phyloP scores from a whole-genome alignment of 2,113 vertebrate species.

The Balaeniceps rex region DNA sequence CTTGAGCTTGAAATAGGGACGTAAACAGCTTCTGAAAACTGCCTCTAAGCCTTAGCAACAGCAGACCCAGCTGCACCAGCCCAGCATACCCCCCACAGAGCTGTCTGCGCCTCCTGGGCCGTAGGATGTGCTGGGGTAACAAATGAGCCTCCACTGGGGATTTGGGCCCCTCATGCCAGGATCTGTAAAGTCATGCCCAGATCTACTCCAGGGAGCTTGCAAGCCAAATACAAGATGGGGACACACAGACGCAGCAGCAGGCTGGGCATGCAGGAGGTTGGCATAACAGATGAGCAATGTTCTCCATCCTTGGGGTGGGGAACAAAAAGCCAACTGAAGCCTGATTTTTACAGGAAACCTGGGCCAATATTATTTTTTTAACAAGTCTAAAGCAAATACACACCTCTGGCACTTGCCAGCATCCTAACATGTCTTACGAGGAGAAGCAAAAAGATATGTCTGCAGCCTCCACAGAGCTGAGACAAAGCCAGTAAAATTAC shows the following conservation, averaged over 20 bases:
- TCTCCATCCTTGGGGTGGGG: not conserved
- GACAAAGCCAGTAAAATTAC: not conserved
- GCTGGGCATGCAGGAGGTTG: not conserved
- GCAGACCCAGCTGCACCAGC: not conserved
- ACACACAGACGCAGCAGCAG: not conserved
- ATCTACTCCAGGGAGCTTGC: not conserved
- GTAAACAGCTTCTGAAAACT: not conserved
- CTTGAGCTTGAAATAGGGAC: not conserved
- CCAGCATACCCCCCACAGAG: not conserved
- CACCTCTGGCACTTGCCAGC: not conserved
- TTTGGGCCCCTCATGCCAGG: not conserved
- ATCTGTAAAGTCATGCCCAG: not conserved
- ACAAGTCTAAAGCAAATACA: not conserved
- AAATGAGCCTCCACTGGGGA: not conserved
- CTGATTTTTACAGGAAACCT: not conserved
- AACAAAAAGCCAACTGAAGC: not conserved
- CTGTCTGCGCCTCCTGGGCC: not conserved
- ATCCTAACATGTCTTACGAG: not conserved
- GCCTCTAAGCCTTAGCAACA: not conserved
- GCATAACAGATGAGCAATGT: not conserved
- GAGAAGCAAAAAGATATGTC: not conserved
- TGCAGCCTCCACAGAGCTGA: not conserved
- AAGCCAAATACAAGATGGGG: not conserved
- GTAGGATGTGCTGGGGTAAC: accelerated
- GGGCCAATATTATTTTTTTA: not conserved